A percentile compares a stretch with the other conserved stretches of the same genome.
Evolutionary conservation across 2,113 vertebrate species (phyloP).

Genomic region (Apteryx mantelli): DNA sequence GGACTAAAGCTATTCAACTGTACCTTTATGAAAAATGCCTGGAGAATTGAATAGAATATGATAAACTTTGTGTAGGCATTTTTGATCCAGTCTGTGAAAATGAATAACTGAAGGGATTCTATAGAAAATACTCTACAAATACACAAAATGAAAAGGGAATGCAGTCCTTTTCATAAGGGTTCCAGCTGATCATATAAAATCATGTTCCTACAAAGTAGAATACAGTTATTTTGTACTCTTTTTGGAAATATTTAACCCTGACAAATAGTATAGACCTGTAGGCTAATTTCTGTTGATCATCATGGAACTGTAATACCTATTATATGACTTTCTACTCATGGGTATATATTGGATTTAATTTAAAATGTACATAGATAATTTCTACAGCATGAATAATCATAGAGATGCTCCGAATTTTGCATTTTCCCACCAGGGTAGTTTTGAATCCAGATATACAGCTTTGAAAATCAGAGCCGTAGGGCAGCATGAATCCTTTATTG

Average conservation of each 20-base stretch:
- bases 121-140: slow-evolving; percentile 23
- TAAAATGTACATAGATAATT: neutral
- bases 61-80: slow-evolving; percentile 50
- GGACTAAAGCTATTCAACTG: slow-evolving; percentile 49
- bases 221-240: neutral
- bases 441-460: neutral
- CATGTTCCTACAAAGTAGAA: neutral
- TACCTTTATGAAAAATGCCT: slow-evolving; percentile 42
- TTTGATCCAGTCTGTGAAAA: slow-evolving; percentile 47
- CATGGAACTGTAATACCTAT: neutral
- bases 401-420: neutral
- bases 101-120: slow-evolving; percentile 39
- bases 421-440: neutral
- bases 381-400: neutral
- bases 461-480: neutral
- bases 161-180: neutral
- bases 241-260: neutral
- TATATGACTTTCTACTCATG: neutral
- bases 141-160: slow-evolving; percentile 10
- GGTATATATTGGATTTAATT: neutral
- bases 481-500: neutral
- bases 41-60: slow-evolving; percentile 39
- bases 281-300: neutral
- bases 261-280: neutral
- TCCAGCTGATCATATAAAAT: slow-evolving; percentile 20